Percentiles rank a stretch among this genome's conserved stretches.
These are phyloP conservation scores for Andrena flavipes DNA, from an alignment of 2,888 invertebrate species.

Conservation along the genomic window DNA sequence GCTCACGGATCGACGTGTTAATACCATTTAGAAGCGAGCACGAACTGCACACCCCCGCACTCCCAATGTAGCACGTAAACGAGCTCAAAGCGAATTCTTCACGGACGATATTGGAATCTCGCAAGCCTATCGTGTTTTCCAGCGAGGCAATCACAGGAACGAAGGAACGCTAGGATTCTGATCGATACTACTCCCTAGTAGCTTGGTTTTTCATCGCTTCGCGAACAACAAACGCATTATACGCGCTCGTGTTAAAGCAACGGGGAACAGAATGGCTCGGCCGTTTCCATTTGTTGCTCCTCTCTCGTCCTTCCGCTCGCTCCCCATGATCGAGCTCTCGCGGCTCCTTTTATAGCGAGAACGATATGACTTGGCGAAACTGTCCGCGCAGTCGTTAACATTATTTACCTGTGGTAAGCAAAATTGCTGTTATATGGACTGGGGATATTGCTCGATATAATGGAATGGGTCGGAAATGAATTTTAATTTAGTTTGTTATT, in stretches of 20 bases:
- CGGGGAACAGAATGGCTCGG: not conserved
- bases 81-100: conserved; percentile 51
- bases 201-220: conserved; percentile 21
- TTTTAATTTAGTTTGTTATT: no score
- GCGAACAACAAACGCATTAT: conserved; percentile 28
- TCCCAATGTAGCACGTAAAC: not conserved
- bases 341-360: not conserved
- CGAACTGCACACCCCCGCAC: conserved; percentile 13
- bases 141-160: conserved; percentile 28
- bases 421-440: no score
- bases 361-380: not conserved
- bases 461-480: no score
- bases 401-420: no score
- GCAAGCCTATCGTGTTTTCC: conserved; percentile 26
- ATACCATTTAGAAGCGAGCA: conserved; percentile 24
- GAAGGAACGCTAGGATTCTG: conserved; percentile 20
- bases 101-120: conserved; percentile 56
- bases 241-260: conserved; percentile 7
- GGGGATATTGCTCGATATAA: no score
- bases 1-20: not conserved
- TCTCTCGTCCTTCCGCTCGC: not conserved
- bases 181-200: conserved; percentile 37
- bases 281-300: not conserved
- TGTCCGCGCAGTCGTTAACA: not conserved
- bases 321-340: not conserved